Conservation (phyloP, 2,113 vertebrate genomes). For the Corapipo altera region DNA sequence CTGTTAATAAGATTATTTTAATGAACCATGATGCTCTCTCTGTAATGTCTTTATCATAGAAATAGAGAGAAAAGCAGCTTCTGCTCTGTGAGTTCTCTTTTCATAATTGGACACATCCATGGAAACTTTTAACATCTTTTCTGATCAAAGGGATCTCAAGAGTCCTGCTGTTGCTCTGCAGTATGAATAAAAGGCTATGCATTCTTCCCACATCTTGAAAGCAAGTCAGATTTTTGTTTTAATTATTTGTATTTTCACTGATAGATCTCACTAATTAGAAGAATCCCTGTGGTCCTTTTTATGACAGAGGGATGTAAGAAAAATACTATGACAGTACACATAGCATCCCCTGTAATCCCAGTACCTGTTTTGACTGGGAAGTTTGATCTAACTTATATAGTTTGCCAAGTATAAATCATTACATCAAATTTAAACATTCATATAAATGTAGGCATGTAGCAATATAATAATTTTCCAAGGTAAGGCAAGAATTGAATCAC, state of each 20-base stretch:
- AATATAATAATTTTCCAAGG: neutral
- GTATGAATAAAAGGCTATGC: neutral
- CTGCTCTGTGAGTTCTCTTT: neutral
- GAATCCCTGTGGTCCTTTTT: neutral
- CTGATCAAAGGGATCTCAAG: neutral
- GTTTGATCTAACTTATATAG: neutral
- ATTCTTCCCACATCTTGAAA: neutral
- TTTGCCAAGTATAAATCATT: neutral
- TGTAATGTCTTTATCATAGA: neutral
- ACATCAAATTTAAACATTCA: neutral
- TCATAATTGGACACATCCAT: neutral
- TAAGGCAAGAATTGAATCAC: neutral
- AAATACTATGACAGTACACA: neutral
- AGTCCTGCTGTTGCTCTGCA: neutral
- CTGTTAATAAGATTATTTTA: neutral
- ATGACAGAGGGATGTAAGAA: neutral
- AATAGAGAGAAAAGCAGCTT: neutral
- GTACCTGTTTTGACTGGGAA: neutral
- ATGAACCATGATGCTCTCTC: neutral
- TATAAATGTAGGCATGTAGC: neutral
- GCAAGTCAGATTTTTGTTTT: neutral
- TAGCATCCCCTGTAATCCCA: accelerated
- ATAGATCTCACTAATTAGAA: neutral
- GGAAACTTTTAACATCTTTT: neutral
- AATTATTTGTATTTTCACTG: neutral